Percentiles rank a stretch among this genome's conserved stretches.
Evolutionary conservation across 2,888 invertebrate species (phyloP).

Genomic region (Ernsta delagoae): DNA sequence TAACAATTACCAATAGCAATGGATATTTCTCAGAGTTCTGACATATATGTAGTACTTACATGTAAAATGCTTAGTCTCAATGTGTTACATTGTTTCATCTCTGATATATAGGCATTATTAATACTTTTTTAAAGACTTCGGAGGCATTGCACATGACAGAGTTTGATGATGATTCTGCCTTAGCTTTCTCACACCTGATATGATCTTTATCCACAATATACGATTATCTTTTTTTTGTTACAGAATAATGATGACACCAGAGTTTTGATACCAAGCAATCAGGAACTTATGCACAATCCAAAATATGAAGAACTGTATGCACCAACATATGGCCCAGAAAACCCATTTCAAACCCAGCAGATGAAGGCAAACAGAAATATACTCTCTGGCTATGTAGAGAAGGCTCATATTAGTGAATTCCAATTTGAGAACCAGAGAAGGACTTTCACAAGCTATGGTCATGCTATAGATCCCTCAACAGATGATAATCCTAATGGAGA

Average conservation of each 20-base stretch:
- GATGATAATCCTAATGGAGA: slow-evolving; percentile 70
- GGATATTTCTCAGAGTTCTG: too few relatives aligned
- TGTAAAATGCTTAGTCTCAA: too few relatives aligned
- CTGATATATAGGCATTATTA: too few relatives aligned
- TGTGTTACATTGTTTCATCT: too few relatives aligned
- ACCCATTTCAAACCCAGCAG: slow-evolving; percentile 96
- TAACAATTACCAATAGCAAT: too few relatives aligned
- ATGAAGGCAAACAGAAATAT: slow-evolving; percentile 95
- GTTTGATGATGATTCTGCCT: too few relatives aligned
- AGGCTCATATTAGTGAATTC: slow-evolving; percentile 97
- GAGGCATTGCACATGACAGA: too few relatives aligned
- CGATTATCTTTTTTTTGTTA: too few relatives aligned
- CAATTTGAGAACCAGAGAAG: slow-evolving; percentile 98
- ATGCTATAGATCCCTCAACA: slow-evolving; percentile 97
- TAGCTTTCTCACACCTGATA: too few relatives aligned
- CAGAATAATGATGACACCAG: slow-evolving; percentile 90
- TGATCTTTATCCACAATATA: too few relatives aligned
- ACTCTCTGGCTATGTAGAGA: slow-evolving; percentile 96
- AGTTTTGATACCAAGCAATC: slow-evolving; percentile 90
- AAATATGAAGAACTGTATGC: slow-evolving; percentile 97
- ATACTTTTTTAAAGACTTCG: too few relatives aligned
- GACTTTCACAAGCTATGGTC: slow-evolving; percentile 97
- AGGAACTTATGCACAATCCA: slow-evolving; percentile 95
- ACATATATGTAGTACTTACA: too few relatives aligned
- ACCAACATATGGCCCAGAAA: slow-evolving; percentile 95